phyloP scores from a whole-genome alignment of 2,797 vertebrate genomes.

The Cossypha caffra region DNA sequence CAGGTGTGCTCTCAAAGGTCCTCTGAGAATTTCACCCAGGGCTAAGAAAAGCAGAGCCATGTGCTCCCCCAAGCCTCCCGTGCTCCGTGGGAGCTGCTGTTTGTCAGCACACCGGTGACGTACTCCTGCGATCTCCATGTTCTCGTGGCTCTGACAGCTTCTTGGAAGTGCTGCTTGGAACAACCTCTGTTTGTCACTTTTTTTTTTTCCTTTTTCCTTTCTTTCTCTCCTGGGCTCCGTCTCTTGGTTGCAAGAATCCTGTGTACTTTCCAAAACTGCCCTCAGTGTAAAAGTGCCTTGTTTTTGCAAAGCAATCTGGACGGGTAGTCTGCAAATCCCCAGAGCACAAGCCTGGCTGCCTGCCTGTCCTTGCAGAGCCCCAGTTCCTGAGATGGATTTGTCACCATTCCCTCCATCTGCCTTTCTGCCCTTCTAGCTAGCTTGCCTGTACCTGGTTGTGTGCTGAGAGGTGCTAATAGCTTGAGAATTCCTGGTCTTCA shows the following conservation, averaged over 20 bases:
- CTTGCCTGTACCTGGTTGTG: neutral
- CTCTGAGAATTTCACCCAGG: neutral
- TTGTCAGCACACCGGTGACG: neutral
- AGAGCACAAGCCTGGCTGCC: neutral
- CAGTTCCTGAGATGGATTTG: neutral
- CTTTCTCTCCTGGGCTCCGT: neutral
- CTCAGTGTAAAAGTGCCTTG: neutral
- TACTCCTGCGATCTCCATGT: rapidly evolving
- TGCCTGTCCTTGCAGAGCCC: neutral
- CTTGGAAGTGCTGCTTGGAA: slow-evolving; percentile 3
- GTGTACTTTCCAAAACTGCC: slow-evolving; percentile 19
- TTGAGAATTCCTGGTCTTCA: neutral
- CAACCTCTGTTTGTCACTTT: neutral
- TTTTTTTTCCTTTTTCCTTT: rapidly evolving
- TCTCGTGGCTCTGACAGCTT: neutral
- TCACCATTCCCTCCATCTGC: neutral
- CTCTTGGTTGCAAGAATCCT: slow-evolving; percentile 20
- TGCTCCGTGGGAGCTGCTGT: neutral
- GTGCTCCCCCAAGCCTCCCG: neutral
- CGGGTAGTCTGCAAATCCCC: neutral
- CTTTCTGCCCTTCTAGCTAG: neutral
- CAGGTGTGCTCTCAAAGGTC: neutral
- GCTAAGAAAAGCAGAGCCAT: neutral
- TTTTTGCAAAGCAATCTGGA: neutral
- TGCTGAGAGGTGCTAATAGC: neutral